Evolutionary conservation across 2,888 invertebrate genomes (phyloP).

Genomic region (Meganola albula): DNA sequence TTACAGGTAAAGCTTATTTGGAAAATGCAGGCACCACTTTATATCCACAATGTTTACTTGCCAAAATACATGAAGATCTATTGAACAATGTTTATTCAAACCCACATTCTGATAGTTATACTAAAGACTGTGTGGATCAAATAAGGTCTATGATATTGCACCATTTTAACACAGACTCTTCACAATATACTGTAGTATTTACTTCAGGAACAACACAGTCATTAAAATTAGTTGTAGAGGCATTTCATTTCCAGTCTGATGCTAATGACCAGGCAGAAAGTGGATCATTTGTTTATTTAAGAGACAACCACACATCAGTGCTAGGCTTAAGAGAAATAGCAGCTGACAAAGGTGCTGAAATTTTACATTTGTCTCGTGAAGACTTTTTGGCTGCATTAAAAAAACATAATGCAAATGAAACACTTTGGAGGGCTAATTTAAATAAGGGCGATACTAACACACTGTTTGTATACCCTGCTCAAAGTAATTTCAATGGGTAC

Average conservation of each 20-base stretch:
- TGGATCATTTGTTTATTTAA: conserved; percentile 87
- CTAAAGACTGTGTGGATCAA: conserved; percentile 91
- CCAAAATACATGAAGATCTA: conserved; percentile 80
- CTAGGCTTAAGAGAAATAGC: conserved; percentile 92
- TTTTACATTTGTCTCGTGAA: conserved; percentile 77
- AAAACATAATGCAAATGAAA: conserved; percentile 17
- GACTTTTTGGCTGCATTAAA: conserved; percentile 68
- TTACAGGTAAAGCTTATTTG: conserved; percentile 85
- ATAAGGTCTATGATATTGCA: conserved; percentile 89
- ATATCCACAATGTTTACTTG: conserved; percentile 86
- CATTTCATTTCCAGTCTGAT: conserved; percentile 80
- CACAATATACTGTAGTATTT: conserved; percentile 92
- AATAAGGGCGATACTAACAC: conserved; percentile 46
- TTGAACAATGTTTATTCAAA: conserved; percentile 88
- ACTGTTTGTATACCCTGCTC: conserved; percentile 92
- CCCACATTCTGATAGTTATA: conserved; percentile 91
- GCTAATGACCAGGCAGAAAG: conserved; percentile 34
- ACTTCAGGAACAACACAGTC: conserved; percentile 96
- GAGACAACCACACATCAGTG: conserved; percentile 97
- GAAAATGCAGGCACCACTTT: conserved; percentile 94
- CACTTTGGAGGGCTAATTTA: conserved; percentile 26
- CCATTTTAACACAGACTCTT: conserved; percentile 87
- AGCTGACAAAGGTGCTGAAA: conserved; percentile 67
- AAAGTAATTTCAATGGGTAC: conserved; percentile 95
- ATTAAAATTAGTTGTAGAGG: conserved; percentile 89